Percentiles rank a stretch among this genome's conserved stretches.
Conservation (phyloP, 2,113 vertebrate genomes). For the Ciconia stormi region DNA sequence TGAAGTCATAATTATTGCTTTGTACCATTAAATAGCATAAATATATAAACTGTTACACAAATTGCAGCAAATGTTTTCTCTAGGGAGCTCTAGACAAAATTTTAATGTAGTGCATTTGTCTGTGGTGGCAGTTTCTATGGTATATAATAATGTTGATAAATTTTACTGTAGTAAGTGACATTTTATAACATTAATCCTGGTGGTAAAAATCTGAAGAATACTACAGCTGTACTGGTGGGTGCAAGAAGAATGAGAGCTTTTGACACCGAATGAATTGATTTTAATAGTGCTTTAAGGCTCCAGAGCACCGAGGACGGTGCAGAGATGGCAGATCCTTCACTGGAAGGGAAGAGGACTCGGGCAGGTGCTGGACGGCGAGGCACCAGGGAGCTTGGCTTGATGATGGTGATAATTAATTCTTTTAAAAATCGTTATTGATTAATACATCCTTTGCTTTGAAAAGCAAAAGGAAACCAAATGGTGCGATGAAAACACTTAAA, state of each 20-base stretch:
- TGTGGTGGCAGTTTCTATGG: slow-evolving; percentile 85
- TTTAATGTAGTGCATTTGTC: slow-evolving; percentile 86
- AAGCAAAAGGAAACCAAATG: slow-evolving; percentile 8
- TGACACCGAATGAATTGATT: slow-evolving; percentile 33
- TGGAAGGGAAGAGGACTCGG: neutral
- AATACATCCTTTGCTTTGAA: slow-evolving; percentile 61
- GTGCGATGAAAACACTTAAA: neutral
- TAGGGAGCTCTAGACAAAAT: slow-evolving; percentile 86
- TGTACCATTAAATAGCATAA: slow-evolving; percentile 86
- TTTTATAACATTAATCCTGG: slow-evolving; percentile 82
- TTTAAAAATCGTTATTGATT: slow-evolving; percentile 73
- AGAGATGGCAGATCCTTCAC: neutral
- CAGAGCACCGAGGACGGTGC: neutral
- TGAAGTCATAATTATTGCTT: slow-evolving; percentile 86
- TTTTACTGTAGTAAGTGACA: slow-evolving; percentile 82
- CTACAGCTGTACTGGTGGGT: slow-evolving; percentile 42
- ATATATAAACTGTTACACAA: slow-evolving; percentile 85
- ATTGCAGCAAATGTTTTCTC: slow-evolving; percentile 79
- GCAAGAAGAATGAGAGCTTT: slow-evolving; percentile 40
- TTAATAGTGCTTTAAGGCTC: slow-evolving; percentile 1
- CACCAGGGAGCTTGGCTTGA: slow-evolving; percentile 52
- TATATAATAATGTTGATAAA: slow-evolving; percentile 88
- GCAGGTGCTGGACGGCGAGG: neutral
- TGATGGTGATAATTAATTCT: slow-evolving; percentile 74
- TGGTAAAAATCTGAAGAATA: slow-evolving; percentile 74